Percentiles rank a stretch among this genome's conserved stretches.
Evolutionary conservation across 1,140 invertebrate genomes (phyloP).

Genomic region (Hirudo medicinalis): DNA sequence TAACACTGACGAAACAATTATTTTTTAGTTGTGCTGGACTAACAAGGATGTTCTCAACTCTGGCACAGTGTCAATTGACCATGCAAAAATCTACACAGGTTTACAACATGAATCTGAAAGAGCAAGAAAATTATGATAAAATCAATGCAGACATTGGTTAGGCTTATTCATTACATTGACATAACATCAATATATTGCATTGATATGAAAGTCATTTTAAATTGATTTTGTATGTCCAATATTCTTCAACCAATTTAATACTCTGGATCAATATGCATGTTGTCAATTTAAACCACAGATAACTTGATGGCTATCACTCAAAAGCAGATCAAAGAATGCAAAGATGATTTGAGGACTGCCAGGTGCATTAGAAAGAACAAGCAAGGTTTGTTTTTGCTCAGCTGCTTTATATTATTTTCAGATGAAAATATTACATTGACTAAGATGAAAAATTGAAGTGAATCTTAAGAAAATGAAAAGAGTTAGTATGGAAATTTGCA

Average conservation of each 20-base stretch:
- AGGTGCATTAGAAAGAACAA: conserved; percentile 60
- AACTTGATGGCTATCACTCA: conserved; percentile 33
- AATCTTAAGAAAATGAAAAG: too few species aligned
- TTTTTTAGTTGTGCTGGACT: conserved; percentile 42
- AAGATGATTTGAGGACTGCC: conserved; percentile 39
- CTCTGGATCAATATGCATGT: not conserved
- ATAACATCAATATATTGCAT: not conserved
- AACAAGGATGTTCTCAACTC: conserved; percentile 63
- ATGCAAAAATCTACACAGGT: conserved; percentile 67
- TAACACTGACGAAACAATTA: not conserved
- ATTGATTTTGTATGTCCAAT: too few species aligned
- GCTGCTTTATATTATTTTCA: not conserved
- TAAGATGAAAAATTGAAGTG: too few species aligned
- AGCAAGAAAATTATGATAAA: conserved; percentile 68
- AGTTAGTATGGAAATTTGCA: too few species aligned
- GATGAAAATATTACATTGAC: too few species aligned
- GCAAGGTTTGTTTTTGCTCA: conserved; percentile 36
- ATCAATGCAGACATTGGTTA: conserved; percentile 60
- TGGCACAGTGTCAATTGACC: conserved; percentile 74
- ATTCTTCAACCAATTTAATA: too few species aligned
- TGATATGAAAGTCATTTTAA: too few species aligned
- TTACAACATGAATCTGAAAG: conserved; percentile 64
- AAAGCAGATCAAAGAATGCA: conserved; percentile 35
- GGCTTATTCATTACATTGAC: conserved; percentile 3
- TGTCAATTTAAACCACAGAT: conserved; percentile 29